Evolutionary conservation across 1,140 invertebrate species (phyloP), one percentile per base, ranked within the genome.

Genomic region (Ceratina japonica): DNA sequence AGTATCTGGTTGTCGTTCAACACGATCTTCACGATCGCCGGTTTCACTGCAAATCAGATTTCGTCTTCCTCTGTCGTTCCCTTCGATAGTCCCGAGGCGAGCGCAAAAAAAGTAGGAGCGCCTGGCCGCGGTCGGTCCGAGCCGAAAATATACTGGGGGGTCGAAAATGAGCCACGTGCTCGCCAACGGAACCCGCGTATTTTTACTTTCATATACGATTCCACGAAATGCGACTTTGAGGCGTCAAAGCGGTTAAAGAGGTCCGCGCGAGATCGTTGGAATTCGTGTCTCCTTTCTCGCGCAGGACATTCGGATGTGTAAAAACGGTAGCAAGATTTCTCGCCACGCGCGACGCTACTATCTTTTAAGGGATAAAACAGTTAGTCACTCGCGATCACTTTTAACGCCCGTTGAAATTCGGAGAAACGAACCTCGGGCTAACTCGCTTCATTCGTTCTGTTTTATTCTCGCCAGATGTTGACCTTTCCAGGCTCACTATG

Each of bases 1-100:
- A 94, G 94, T 70, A 96, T 92, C 63, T 94, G 90, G 59, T 94
- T 93, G 73, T 95, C 94, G 49, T 91, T 93, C 27, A 94, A 91
- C 20, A 94, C 89, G 49, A 96, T 96, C 86, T 94, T 95, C 12
- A 96, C 95, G 68, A 94, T 93, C 31, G 94, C 92, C 10, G 96
- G 96, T 89, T 95, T 96, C 79, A 96, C 96, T 96, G 90, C 0
- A 90, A 89, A 44, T 56, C 85, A 54, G 56, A 62, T 27, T 8
- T 0, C 12, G 44, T 2, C 24, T 16, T n/a, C n/a, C 64, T n/a
- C n/a, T 20, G 51, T 54, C 13, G 12, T 69, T 22, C n/a, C n/a
- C 31, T 75, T n/a, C 15, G 58, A 44, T n/a, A 15, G 12, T n/a
- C 16, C 4, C 20, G n/a, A 0, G 16, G 20, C 22, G 24, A 61